Evolutionary conservation across 1,140 invertebrate genomes (phyloP), one percentile per base, ranked within the genome.

Genomic region (Catajapyx aquilonaris): DNA sequence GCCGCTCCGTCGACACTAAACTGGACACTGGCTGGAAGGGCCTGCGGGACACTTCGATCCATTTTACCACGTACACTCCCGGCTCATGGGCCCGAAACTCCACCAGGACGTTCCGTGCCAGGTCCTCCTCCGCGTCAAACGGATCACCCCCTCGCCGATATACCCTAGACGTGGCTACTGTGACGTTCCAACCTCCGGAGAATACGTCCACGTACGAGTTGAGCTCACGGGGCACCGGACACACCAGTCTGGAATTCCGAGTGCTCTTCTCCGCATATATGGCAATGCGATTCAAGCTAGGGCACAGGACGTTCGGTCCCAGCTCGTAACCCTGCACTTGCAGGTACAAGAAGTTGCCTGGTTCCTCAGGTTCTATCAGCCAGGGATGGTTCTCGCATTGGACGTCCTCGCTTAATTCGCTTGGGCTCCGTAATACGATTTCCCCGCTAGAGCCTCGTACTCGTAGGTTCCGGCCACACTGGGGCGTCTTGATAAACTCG

Each of bases 31-130:
- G 57, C 11, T 62, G 45, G 0, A 61, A 57, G 1, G 73, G 67
- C 44, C 74, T 66, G 46, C 76, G 78, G 18, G 74, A 76, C 17
- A 81, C 67, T 43, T 79, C 75, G 56, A 81, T 75, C 76, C 76
- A 80, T 35, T 71, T 73, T 19, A 80, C 69, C 4, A 64, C 61
- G 50, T 80, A 79, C 47, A 65, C 69, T 0, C 73, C 73, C 3
- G 68, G 65, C 45, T 79, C 74, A 16, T 66, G 61, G 48, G 74
- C 72, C 3, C 76, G 49, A 49, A 76, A 76, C 49, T 76, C 72
- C 15, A 77, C 65, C 15, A 76, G 66, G 42, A 74, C 75, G 47
- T 71, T 76, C 33, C 69, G 53, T 0, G 70, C 64, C 37, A 7
- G 31, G 10, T 33, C 17, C 10, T 22, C 39, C 39, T 36, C 42